Evolutionary conservation across 2,888 invertebrate species (phyloP).

Genomic region (Patella caerulea): DNA sequence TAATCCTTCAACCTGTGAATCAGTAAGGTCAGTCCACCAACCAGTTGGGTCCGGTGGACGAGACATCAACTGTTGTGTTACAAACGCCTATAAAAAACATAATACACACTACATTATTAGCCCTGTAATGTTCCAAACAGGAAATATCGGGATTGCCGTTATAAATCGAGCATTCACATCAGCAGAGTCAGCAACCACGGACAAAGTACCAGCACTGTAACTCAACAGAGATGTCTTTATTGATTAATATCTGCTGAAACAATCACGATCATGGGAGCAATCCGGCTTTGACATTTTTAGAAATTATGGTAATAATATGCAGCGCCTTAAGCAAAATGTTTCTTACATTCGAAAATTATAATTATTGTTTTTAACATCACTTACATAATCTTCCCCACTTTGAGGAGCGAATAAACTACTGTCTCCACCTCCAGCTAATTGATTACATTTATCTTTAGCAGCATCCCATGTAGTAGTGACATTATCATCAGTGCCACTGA

Average conservation of each 20-base stretch:
- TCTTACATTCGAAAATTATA: too few relatives aligned
- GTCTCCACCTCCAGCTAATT: constrained; percentile 35
- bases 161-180: too few relatives aligned
- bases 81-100: constrained; percentile 23
- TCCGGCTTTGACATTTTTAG: too few relatives aligned
- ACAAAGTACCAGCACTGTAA: too few relatives aligned
- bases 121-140: too few relatives aligned
- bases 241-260: too few relatives aligned
- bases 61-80: constrained; percentile 20
- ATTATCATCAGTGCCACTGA: constrained; percentile 38
- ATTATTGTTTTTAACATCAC: not conserved
- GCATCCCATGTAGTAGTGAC: constrained; percentile 43
- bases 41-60: constrained; percentile 30
- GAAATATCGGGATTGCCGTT: too few relatives aligned
- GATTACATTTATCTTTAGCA: constrained; percentile 44
- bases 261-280: too few relatives aligned
- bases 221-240: too few relatives aligned
- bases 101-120: not conserved
- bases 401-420: constrained; percentile 41
- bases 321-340: too few relatives aligned
- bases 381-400: not conserved
- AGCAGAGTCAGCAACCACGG: too few relatives aligned
- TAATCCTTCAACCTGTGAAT: constrained; percentile 44
- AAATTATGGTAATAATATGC: too few relatives aligned
- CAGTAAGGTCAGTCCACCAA: constrained; percentile 54